Conservation (phyloP, 2,888 invertebrate genomes). For the Rotaria macrura region DNA sequence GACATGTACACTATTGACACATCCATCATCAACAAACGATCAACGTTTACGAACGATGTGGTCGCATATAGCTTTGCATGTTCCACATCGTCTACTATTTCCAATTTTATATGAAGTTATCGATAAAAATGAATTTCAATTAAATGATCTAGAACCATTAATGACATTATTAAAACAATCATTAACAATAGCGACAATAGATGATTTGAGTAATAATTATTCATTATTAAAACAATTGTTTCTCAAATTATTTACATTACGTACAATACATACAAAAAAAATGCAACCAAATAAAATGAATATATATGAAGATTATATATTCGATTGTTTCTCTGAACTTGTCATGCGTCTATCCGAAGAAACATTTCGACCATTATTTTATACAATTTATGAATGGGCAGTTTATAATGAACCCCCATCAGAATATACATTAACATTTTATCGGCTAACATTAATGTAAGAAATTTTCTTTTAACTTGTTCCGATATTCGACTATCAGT, state of each 20-base stretch:
- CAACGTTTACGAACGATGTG: not conserved
- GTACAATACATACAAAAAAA: not conserved
- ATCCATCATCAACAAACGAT: not conserved
- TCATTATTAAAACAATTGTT: not conserved
- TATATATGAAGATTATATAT: slow-evolving; percentile 63
- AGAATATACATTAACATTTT: slow-evolving; percentile 68
- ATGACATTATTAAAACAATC: not conserved
- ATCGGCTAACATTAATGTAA: slow-evolving; percentile 53
- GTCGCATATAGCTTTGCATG: not conserved
- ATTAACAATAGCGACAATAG: not conserved
- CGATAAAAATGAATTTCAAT: not conserved
- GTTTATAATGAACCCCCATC: slow-evolving; percentile 52
- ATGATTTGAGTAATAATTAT: not conserved
- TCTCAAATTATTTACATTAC: not conserved
- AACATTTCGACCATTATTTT: slow-evolving; percentile 75
- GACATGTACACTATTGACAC: not conserved
- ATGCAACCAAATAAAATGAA: slow-evolving; percentile 51
- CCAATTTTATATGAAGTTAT: not conserved
- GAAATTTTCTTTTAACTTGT: not conserved
- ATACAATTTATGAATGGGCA: slow-evolving; percentile 73
- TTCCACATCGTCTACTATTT: not conserved
- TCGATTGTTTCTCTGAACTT: slow-evolving; percentile 66
- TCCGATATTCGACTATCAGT: no score
- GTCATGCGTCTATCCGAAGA: slow-evolving; percentile 77
- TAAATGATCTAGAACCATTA: not conserved